Base-by-base conservation (phyloP, 2,888 invertebrate genomes). In the Scaptomyza polygonia region DNA sequence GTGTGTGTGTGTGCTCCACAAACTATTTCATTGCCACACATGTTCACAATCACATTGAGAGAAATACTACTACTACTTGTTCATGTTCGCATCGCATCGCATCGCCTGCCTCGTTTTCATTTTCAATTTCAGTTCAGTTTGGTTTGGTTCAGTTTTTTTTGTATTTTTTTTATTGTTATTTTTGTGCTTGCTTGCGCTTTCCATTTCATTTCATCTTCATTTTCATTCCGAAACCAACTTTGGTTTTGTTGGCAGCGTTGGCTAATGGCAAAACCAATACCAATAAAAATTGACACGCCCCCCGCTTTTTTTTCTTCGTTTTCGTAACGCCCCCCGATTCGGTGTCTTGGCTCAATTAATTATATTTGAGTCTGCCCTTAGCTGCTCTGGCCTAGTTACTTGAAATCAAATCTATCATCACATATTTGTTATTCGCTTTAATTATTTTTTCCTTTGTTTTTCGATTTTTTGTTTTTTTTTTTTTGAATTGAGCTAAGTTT, bases 81-180 rank as follows among this genome's bases (percentile, higher is more conserved):
- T 52, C 73, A 54, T 73, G 62, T 64, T 63, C 58, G 45, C 57
- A 56, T 56, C 51, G 63, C 68, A 67, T 49, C n/a, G n/a, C n/a
- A n/a, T n/a, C n/a, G n/a, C n/a, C n/a, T n/a, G n/a, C 14, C 18
- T 18, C 30, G 21, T 49, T 34, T 36, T 49, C 18, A 16, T 75
- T 58, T 73, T 59, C 78, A 74, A 65, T 51, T 57, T 51, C 42
- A 42, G 8, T 76, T 77, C 61, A 74, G 59, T 75, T 74, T 52
- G 52, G 47, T 47, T 54, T 21, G 3, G 8, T 39, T 34, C 32
- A n/a, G n/a, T n/a, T n/a, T n/a, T n/a, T n/a, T n/a, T n/a, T n/a
- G n/a, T n/a, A n/a, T n/a, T n/a, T n/a, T n/a, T 47, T 54, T 25
- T 47, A 54, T 39, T 36, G 11, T 36, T 21, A 8, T 39, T 39